These are phyloP conservation scores for Hydra vulgaris DNA, from an alignment of 30 jellyfish, hydroid and myxozoan species.

Conservation along the genomic window DNA sequence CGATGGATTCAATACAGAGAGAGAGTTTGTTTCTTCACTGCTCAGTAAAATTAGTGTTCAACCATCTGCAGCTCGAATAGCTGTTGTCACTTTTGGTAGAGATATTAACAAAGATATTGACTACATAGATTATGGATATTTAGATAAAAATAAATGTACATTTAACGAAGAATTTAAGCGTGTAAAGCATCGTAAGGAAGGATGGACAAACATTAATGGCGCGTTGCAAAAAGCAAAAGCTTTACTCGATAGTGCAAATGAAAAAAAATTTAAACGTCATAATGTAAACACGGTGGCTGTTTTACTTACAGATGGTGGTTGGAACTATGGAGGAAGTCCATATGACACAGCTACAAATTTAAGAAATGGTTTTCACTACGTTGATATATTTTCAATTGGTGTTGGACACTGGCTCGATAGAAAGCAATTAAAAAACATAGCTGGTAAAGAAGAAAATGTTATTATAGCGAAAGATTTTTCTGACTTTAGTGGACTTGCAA, in stretches of 20 bases:
- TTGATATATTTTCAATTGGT: constrained; percentile 82
- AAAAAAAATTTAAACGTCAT: constrained; percentile 25
- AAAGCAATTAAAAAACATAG: constrained; percentile 37
- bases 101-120: constrained; percentile 45
- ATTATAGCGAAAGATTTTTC: constrained; percentile 47
- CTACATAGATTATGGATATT: constrained; percentile 52
- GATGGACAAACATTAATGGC: constrained; percentile 72
- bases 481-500: constrained; percentile 69
- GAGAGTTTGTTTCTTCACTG: constrained; percentile 62
- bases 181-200: constrained; percentile 46
- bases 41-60: constrained; percentile 85
- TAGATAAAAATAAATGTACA: constrained; percentile 71
- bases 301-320: constrained; percentile 82
- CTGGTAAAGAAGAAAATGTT: constrained; percentile 54
- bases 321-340: constrained; percentile 92
- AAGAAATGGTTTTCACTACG: constrained; percentile 34
- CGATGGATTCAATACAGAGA: constrained; percentile 52
- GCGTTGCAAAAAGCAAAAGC: constrained; percentile 47
- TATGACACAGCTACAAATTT: constrained; percentile 24
- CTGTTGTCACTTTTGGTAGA: constrained; percentile 54
- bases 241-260: constrained; percentile 37
- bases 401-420: constrained; percentile 36
- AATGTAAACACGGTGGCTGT: constrained; percentile 76
- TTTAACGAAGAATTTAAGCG: constrained; percentile 54
- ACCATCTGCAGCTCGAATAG: constrained; percentile 81